Base-by-base conservation (phyloP, 2,888 invertebrate species). In the Lepas anatifera region DNA sequence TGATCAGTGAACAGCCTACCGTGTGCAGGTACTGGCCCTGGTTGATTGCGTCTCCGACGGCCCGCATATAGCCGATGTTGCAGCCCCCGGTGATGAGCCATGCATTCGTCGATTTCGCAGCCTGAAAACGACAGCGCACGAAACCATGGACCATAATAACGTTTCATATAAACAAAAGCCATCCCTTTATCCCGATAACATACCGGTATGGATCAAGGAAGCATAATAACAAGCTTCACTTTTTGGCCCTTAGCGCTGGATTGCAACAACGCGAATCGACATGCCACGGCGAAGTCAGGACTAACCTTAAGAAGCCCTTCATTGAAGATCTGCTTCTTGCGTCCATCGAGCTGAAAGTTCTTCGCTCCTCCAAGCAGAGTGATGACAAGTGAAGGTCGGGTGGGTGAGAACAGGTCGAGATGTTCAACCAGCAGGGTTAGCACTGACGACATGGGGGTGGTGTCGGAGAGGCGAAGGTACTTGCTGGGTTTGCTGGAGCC, bases 281-380 rank as follows among this genome's bases (percentile, higher is more conserved):
- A n/a, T n/a, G n/a, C n/a, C n/a, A n/a, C n/a, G n/a, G n/a, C n/a
- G n/a, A n/a, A n/a, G n/a, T 22, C 16, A 2, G 29, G n/a, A 48
- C 63, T 63, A 74, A 80, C 80, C 76, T 78, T 79, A 18, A 80
- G 78, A 8, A 81, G 75, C 66, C 79, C 79, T 66, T 76, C 75
- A 66, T 77, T 77, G 74, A 81, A 81, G 27, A 77, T 76, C 41
- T 78, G 78, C 70, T 80, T 78, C 76, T 79, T 79, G 70, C 77
- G 76, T 3, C 78, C 79, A 73, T 79, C 79, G 48, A 81, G 76
- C 58, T 78, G 78, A 75, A 81, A 81, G 75, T 80, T 80, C 72
- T 80, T 79, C 27, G 80, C 80, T 7, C 80, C 81, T 22, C 81
- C 80, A 39, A 80, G 78, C 11, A 81, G 79, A 6, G 80, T 80